These are phyloP conservation scores for Apocheima hispidaria DNA, from an alignment of 2,888 invertebrate genomes.

Conservation along the genomic window DNA sequence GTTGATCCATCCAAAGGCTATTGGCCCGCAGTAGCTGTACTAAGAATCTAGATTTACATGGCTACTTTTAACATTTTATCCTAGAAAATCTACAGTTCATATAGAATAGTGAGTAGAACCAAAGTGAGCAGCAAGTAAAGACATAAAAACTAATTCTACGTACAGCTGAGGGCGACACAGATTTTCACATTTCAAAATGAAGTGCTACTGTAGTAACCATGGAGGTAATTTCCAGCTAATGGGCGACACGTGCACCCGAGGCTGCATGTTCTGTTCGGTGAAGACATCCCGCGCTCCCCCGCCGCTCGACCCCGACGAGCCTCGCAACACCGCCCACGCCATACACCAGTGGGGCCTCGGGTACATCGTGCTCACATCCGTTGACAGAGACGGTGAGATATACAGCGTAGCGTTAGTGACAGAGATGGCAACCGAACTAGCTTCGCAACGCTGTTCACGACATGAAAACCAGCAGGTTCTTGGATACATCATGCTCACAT, in stretches of 20 bases:
- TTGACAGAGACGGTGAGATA: conserved; percentile 96
- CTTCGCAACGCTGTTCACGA: neutral
- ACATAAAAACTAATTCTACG: no score
- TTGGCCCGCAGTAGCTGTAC: no score
- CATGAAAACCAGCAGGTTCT: neutral
- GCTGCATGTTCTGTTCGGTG: conserved; percentile 99
- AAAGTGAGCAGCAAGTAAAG: no score
- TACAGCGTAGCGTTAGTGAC: neutral
- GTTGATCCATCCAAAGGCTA: no score
- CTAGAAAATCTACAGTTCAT: no score
- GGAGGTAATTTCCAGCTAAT: conserved; percentile 90
- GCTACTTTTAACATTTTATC: no score
- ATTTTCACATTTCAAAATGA: no score
- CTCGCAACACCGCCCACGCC: conserved; percentile 96
- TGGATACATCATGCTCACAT: neutral
- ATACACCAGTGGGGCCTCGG: conserved; percentile 98
- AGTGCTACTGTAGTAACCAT: no score
- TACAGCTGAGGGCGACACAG: no score
- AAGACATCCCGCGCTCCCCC: conserved; percentile 97
- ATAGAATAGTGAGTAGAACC: no score
- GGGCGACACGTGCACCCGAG: conserved; percentile 99
- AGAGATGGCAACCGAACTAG: neutral
- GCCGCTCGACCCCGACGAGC: conserved; percentile 95
- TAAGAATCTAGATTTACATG: no score
- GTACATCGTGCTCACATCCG: conserved; percentile 98